These are phyloP conservation scores for Prolemur simus DNA, from an alignment of 2,113 vertebrate species.

Conservation along the genomic window DNA sequence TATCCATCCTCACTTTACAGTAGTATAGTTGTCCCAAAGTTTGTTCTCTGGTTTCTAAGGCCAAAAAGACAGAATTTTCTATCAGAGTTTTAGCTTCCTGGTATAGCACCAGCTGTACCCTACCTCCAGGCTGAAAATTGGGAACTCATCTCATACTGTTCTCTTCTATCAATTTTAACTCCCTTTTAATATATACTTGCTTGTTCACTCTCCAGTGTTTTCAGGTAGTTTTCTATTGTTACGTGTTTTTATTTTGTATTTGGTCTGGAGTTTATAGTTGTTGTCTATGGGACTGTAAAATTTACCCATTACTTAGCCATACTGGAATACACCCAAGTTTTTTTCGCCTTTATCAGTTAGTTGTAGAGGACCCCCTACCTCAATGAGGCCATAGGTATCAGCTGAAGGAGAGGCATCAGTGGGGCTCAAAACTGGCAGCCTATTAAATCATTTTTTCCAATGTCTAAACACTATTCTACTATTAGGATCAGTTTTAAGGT, in stretches of 20 bases:
- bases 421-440: neutral
- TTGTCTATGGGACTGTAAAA: neutral
- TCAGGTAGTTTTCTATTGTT: neutral
- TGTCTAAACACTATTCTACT: neutral
- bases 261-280: neutral
- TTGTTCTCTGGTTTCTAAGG: slow-evolving; percentile 13
- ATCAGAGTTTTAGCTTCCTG: neutral
- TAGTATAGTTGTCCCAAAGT: neutral
- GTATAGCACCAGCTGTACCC: neutral
- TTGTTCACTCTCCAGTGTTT: neutral
- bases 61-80: neutral
- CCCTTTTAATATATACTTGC: neutral
- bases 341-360: neutral
- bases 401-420: neutral
- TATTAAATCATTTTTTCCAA: neutral
- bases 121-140: neutral
- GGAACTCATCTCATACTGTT: neutral
- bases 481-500: neutral
- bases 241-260: neutral
- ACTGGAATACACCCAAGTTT: neutral
- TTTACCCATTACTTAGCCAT: neutral
- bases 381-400: neutral
- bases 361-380: neutral
- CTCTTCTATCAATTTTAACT: neutral
- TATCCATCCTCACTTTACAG: neutral